A percentile compares a stretch with the other conserved stretches of the same genome.
Conservation (phyloP, 1,140 invertebrate species). For the Bilobella aurantiaca region DNA sequence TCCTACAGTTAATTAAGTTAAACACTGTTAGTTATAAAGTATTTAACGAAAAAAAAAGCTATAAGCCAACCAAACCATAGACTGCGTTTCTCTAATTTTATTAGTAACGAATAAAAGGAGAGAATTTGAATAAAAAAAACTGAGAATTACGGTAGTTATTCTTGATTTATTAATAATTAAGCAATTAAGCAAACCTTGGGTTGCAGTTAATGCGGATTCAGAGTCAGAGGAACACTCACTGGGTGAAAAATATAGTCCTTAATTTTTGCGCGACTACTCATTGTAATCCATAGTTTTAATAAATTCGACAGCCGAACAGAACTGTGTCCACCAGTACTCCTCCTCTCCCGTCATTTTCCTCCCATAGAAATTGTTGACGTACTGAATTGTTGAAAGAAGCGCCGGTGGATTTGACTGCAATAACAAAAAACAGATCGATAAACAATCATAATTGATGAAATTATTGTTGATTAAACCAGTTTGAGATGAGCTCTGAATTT, state of each 20-base stretch:
- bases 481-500: neutral
- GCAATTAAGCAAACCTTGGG: no score
- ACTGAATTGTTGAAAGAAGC: slow-evolving; percentile 91
- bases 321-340: slow-evolving; percentile 98
- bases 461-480: neutral
- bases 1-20: neutral
- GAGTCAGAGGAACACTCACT: no score
- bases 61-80: neutral
- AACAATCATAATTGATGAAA: slow-evolving; percentile 7
- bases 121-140: no score
- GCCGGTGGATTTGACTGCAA: slow-evolving; percentile 81
- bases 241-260: no score
- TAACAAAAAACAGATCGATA: slow-evolving; percentile 28
- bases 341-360: slow-evolving; percentile 77
- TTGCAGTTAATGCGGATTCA: no score
- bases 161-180: neutral
- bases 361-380: slow-evolving; percentile 84
- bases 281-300: slow-evolving; percentile 93
- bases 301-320: slow-evolving; percentile 90
- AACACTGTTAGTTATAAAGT: neutral
- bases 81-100: neutral
- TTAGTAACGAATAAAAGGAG: neutral
- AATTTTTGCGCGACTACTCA: no score
- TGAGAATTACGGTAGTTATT: no score
- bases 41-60: no score